Evolutionary conservation across 2,113 vertebrate genomes (phyloP).

Genomic region (Phrynosoma platyrhinos): DNA sequence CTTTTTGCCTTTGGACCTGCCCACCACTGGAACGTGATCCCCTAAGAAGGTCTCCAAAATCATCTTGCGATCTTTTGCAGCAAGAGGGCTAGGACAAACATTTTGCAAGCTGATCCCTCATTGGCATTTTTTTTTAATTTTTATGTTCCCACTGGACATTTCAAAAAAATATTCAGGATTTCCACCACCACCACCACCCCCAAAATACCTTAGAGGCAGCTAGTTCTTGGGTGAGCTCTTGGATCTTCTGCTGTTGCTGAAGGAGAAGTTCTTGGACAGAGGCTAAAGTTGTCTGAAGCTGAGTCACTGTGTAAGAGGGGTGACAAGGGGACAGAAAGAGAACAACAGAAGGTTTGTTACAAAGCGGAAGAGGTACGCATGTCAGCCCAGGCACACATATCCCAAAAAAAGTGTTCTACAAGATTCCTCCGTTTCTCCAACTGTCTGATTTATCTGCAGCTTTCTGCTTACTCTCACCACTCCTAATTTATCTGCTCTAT

Average conservation of each 20-base stretch:
- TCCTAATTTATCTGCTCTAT: conserved; percentile 67
- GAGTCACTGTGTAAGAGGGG: conserved; percentile 82
- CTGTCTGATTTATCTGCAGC: conserved; percentile 63
- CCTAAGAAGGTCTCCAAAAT: too few species aligned
- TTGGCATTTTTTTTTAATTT: too few species aligned
- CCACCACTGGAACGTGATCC: too few species aligned
- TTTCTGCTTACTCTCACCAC: conserved; percentile 60
- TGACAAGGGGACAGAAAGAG: too few species aligned
- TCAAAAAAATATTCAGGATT: too few species aligned
- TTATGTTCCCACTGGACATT: too few species aligned
- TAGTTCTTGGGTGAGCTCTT: conserved; percentile 92
- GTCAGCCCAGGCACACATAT: not conserved
- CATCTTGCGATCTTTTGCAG: too few species aligned
- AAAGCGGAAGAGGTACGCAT: conserved; percentile 21
- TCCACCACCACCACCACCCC: too few species aligned
- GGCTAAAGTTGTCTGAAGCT: conserved; percentile 91
- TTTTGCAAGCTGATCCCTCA: too few species aligned
- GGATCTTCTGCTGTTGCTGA: conserved; percentile 94
- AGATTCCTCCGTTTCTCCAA: conserved; percentile 58
- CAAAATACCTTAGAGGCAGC: conserved; percentile 88
- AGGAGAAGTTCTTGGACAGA: conserved; percentile 92
- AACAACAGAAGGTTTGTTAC: not conserved
- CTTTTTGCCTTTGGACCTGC: too few species aligned
- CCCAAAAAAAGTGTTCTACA: not conserved
- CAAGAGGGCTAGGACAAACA: too few species aligned